phyloP scores from a whole-genome alignment of 1,140 invertebrate genomes.

The Saccostrea glomerata region DNA sequence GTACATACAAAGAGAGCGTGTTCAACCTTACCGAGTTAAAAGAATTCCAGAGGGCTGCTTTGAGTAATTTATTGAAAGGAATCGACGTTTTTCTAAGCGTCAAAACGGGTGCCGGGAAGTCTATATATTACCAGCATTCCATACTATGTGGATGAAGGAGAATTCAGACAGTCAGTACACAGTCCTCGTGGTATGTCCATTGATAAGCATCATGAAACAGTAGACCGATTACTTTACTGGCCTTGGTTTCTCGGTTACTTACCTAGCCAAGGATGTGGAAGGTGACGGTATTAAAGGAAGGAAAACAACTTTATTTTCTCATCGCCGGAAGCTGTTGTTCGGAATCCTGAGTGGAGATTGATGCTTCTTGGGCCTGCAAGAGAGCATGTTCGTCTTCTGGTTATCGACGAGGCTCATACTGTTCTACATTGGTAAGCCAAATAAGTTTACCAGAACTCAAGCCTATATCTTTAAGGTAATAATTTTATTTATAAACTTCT shows the following conservation, averaged over 20 bases:
- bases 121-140: neutral
- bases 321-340: conserved; percentile 10
- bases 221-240: neutral
- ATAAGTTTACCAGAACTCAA: too few relatives aligned
- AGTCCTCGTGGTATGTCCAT: neutral
- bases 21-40: neutral
- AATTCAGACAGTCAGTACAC: neutral
- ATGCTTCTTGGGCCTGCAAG: neutral
- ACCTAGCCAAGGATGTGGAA: neutral
- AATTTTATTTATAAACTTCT: too few relatives aligned
- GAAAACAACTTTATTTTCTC: neutral
- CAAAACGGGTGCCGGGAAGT: neutral
- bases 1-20: neutral
- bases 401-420: conserved; percentile 20
- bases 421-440: conserved; percentile 8
- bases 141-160: neutral
- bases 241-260: neutral
- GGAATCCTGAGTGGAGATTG: neutral
- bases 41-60: neutral
- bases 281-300: neutral
- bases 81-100: conserved; percentile 18
- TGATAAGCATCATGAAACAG: conserved; percentile 22
- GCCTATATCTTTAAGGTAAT: too few relatives aligned
- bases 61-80: conserved; percentile 18
- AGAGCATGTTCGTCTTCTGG: neutral